Evolutionary conservation across 2,113 vertebrate species (phyloP), one percentile per base, ranked within the genome.

Genomic region (Pseudorectes ferrugineus): DNA sequence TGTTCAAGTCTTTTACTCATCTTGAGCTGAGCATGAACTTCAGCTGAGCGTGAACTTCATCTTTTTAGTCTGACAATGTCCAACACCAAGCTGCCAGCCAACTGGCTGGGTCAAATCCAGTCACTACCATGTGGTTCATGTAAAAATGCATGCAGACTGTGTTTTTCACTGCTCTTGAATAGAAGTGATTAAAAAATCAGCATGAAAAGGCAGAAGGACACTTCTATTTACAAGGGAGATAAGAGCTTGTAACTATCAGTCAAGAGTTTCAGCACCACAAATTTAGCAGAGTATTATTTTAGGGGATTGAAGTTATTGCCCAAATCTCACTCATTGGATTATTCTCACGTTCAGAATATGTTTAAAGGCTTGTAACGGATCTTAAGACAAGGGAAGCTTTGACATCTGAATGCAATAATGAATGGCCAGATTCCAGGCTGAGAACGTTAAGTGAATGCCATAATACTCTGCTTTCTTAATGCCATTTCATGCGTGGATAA

Each of bases 201-300:
- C 66, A 43, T 21, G 16, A 58, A 79, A 85, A 71, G 71, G 65
- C 54, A 89, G 48, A 71, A 86, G 35, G 74, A 66, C 38, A 25
- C 78, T 68, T 59, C 26, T 65, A 65, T 85, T 78, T 95, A 92
- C 59, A 91, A 54, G 14, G 26, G 43, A 89, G 46, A 85, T 51
- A 92, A 58, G 82, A 88, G 52, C 52, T 83, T 76, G 13, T 83
- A 85, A 93, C 78, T 73, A 77, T 62, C 59, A 70, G n/a, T 73
- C 89, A 94, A 73, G 89, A 92, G 74, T 76, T 94, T 93, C 92
- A 94, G 93, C 93, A 96, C 85, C 85, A 59, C 55, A 82, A 49
- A 93, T 88, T 87, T 40, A 85, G 62, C 77, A 54, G 75, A 68
- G 10, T 74, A 72, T 68, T 92, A 54, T 82, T 82, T 91, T 49